These are phyloP conservation scores for Lepidurus couesii DNA, from an alignment of 1,140 invertebrate species.

Conservation along the genomic window DNA sequence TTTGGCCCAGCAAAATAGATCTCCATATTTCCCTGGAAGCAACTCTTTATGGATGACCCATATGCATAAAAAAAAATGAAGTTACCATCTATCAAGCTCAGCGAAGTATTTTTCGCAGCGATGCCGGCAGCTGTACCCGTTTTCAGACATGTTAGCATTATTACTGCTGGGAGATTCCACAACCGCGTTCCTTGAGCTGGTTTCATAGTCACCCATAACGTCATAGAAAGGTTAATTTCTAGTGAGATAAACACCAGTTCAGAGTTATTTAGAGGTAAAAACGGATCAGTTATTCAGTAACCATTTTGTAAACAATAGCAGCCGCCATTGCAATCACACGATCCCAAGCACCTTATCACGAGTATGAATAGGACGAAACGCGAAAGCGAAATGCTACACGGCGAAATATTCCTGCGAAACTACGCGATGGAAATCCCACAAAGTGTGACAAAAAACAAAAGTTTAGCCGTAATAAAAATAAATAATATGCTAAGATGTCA, in stretches of 20 bases:
- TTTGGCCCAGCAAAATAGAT: constrained; percentile 67
- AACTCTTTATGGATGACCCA: not conserved
- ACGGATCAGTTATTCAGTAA: not conserved
- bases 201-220: constrained; percentile 15
- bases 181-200: not conserved
- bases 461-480: too few species aligned
- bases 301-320: constrained; percentile 2
- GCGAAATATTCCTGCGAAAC: too few species aligned
- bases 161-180: not conserved
- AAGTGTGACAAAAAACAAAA: too few species aligned
- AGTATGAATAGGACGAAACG: too few species aligned
- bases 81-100: constrained; percentile 32
- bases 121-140: constrained; percentile 12
- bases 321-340: constrained; percentile 6
- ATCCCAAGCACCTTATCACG: not conserved
- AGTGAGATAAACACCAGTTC: constrained; percentile 1
- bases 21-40: constrained; percentile 64
- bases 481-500: too few species aligned
- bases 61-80: not conserved
- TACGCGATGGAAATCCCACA: too few species aligned
- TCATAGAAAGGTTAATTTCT: constrained; percentile 22
- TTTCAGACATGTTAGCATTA: not conserved
- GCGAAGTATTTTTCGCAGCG: constrained; percentile 34
- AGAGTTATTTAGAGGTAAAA: constrained; percentile 1
- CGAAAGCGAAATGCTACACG: too few species aligned